A percentile compares a stretch with the other conserved stretches of the same genome.
These are phyloP conservation scores for Frankliniella intonsa DNA, from an alignment of 2,888 invertebrate species.

Conservation along the genomic window DNA sequence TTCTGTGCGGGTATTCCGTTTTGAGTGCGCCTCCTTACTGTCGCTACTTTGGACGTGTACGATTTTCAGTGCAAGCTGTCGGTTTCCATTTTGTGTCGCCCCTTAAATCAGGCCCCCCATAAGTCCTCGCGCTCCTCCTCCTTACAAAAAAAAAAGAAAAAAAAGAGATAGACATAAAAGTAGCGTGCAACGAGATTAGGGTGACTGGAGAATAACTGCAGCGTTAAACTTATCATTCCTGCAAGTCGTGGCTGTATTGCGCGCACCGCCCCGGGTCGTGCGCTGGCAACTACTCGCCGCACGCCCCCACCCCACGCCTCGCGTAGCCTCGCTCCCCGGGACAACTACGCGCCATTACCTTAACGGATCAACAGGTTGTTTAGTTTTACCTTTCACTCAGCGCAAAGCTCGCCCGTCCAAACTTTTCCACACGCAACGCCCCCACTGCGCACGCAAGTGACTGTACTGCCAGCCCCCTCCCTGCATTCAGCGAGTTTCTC, in stretches of 20 bases:
- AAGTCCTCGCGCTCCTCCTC: no score
- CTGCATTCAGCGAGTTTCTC: no score
- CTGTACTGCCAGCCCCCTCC: background rate
- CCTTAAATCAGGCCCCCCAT: no score
- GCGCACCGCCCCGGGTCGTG: background rate
- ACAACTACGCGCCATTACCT: background rate
- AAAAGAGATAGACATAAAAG: background rate
- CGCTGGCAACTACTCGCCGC: background rate
- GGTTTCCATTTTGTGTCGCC: no score
- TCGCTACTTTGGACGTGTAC: no score
- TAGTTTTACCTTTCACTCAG: constrained; percentile 1
- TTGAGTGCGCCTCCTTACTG: no score
- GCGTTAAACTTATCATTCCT: no score
- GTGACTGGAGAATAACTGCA: no score
- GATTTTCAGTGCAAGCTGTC: no score
- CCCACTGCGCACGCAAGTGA: background rate
- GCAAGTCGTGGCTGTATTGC: background rate
- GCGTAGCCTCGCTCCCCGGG: background rate
- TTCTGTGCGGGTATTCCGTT: no score
- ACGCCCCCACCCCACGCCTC: background rate
- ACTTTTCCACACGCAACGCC: background rate
- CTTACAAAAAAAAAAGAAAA: background rate
- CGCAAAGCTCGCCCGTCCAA: background rate
- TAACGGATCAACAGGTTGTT: background rate
- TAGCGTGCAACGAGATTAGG: no score